Percentiles rank a stretch among this genome's conserved stretches.
phyloP scores from a whole-genome alignment of 2,113 vertebrate genomes.

The Agapornis roseicollis region DNA sequence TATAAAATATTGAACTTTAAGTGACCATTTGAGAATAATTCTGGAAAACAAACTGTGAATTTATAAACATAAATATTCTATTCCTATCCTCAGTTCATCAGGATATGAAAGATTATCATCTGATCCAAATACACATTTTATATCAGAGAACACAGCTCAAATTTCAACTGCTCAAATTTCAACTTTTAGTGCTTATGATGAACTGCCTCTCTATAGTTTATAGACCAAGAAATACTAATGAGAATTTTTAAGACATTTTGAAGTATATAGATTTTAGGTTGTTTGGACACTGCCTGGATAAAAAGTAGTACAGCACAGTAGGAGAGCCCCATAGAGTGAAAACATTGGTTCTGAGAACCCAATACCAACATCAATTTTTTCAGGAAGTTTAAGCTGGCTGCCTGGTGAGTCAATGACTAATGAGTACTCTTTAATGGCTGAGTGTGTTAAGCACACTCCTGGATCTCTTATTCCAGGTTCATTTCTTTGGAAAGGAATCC shows the following conservation, averaged over 20 bases:
- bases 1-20: slow-evolving; percentile 3
- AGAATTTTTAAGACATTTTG: background rate
- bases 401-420: background rate
- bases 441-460: background rate
- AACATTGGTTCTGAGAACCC: background rate
- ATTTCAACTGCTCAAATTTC: background rate
- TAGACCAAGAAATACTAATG: background rate
- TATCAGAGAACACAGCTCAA: background rate
- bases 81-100: background rate
- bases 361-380: background rate
- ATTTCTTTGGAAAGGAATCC: background rate
- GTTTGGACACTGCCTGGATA: background rate
- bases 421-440: background rate
- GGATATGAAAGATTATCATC: background rate
- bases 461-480: background rate
- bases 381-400: background rate
- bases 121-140: background rate
- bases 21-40: slow-evolving; percentile 26
- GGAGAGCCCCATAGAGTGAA: background rate
- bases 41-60: background rate
- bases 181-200: background rate
- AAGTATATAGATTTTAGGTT: background rate
- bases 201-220: background rate
- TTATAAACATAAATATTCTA: background rate
- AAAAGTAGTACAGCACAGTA: background rate